Conservation (phyloP, 2,113 vertebrate genomes). For the Hemiprocne comata region DNA sequence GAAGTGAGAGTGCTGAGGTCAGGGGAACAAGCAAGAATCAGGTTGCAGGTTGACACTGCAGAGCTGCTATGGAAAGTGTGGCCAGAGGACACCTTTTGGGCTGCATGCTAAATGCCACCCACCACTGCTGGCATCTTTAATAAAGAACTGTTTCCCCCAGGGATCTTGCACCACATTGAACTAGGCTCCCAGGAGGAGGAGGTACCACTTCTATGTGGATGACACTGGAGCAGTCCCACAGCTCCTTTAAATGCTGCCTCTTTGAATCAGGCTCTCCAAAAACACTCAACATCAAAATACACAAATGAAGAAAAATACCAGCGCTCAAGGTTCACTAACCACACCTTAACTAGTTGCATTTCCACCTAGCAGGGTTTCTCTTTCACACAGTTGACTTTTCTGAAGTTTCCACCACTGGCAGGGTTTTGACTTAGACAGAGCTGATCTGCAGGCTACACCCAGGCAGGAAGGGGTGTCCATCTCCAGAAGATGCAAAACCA, state of each 20-base stretch:
- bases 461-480: not conserved
- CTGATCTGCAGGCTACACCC: not conserved
- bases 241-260: not conserved
- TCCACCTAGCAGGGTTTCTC: not conserved
- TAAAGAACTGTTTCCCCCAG: not conserved
- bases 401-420: not conserved
- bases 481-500: not conserved
- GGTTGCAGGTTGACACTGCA: fast-evolving
- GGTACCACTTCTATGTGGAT: not conserved
- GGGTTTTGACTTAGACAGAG: not conserved
- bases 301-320: not conserved
- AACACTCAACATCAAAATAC: not conserved
- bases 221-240: not conserved
- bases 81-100: not conserved
- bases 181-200: not conserved
- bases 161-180: not conserved
- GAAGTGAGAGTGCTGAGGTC: not conserved
- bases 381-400: not conserved
- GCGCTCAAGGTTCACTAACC: not conserved
- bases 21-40: not conserved
- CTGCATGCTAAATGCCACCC: not conserved
- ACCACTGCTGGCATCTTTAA: not conserved
- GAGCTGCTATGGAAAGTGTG: not conserved
- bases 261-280: not conserved
- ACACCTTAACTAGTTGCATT: not conserved